These are phyloP conservation scores for Nomada fabriciana DNA, from an alignment of 2,888 invertebrate genomes.

Conservation along the genomic window DNA sequence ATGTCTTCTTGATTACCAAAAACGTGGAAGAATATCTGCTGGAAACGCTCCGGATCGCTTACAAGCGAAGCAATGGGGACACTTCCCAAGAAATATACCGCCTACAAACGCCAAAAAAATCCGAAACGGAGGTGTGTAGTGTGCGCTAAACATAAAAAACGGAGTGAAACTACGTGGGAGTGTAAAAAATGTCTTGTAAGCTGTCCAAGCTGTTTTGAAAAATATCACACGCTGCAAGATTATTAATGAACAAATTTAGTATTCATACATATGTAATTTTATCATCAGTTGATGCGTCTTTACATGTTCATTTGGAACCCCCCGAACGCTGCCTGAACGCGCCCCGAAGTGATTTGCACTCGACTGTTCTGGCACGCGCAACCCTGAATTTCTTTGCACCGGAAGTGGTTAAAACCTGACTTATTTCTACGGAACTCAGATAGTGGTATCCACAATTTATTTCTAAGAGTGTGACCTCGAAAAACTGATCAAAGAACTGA, in stretches of 20 bases:
- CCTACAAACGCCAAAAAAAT: conserved; percentile 49
- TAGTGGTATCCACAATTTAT: too few relatives aligned
- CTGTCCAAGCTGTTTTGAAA: neutral
- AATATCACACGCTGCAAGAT: neutral
- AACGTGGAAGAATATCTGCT: conserved; percentile 22
- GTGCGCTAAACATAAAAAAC: conserved; percentile 51
- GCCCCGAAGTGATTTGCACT: too few relatives aligned
- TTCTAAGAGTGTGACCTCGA: too few relatives aligned
- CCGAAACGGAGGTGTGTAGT: conserved; percentile 35
- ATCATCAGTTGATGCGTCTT: too few relatives aligned
- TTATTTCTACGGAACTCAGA: too few relatives aligned
- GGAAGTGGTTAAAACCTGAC: too few relatives aligned
- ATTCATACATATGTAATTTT: neutral
- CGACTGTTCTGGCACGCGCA: too few relatives aligned
- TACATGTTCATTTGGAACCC: too few relatives aligned
- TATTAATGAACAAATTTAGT: neutral
- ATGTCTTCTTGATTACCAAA: conserved; percentile 16
- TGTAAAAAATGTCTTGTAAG: neutral
- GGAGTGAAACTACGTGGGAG: conserved; percentile 38
- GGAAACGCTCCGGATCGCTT: conserved; percentile 19
- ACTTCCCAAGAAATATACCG: conserved; percentile 25
- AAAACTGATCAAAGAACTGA: too few relatives aligned
- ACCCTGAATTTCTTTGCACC: too few relatives aligned
- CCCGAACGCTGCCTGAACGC: too few relatives aligned
- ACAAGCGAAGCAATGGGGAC: conserved; percentile 12